Percentiles rank a stretch among this genome's conserved stretches.
Evolutionary conservation across 2,888 invertebrate genomes (phyloP).

Genomic region (Chymomyza amoena): DNA sequence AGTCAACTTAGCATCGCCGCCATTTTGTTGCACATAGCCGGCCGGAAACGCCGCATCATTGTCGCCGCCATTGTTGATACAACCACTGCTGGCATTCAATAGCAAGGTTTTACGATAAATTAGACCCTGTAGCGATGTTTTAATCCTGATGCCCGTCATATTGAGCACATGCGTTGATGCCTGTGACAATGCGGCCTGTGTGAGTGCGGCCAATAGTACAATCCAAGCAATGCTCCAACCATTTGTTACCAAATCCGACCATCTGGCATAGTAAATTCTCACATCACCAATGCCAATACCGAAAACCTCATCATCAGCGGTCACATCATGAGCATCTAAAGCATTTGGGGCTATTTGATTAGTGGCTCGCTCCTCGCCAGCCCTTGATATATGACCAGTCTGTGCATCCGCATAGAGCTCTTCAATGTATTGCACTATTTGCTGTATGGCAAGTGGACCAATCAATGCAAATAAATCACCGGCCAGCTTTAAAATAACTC

Average conservation of each 20-base stretch:
- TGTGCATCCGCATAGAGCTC: slow-evolving; percentile 62
- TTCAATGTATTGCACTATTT: slow-evolving; percentile 85
- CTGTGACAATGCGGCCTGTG: slow-evolving; percentile 89
- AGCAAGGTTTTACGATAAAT: slow-evolving; percentile 89
- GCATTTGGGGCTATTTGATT: slow-evolving; percentile 43
- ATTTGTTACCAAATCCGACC: slow-evolving; percentile 84
- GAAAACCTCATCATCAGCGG: slow-evolving; percentile 49
- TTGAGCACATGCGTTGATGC: slow-evolving; percentile 89
- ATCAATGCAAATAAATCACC: slow-evolving; percentile 87
- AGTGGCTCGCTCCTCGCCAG: slow-evolving; percentile 22
- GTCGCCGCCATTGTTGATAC: slow-evolving; percentile 27
- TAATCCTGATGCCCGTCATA: slow-evolving; percentile 88
- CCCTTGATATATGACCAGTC: slow-evolving; percentile 22
- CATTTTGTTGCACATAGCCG: slow-evolving; percentile 48
- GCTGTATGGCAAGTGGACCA: slow-evolving; percentile 87
- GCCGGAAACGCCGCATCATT: slow-evolving; percentile 31
- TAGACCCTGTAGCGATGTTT: slow-evolving; percentile 87
- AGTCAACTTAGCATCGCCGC: slow-evolving; percentile 40
- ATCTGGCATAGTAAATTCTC: slow-evolving; percentile 80
- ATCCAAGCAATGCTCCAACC: slow-evolving; percentile 88
- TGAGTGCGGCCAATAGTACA: slow-evolving; percentile 84
- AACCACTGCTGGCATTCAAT: slow-evolving; percentile 81
- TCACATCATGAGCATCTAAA: slow-evolving; percentile 27
- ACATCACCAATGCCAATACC: slow-evolving; percentile 64
- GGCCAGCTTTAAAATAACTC: slow-evolving; percentile 85